A percentile compares a stretch with the other conserved stretches of the same genome.
phyloP scores from a whole-genome alignment of 2,113 vertebrate genomes.

The Ictidomys tridecemlineatus region DNA sequence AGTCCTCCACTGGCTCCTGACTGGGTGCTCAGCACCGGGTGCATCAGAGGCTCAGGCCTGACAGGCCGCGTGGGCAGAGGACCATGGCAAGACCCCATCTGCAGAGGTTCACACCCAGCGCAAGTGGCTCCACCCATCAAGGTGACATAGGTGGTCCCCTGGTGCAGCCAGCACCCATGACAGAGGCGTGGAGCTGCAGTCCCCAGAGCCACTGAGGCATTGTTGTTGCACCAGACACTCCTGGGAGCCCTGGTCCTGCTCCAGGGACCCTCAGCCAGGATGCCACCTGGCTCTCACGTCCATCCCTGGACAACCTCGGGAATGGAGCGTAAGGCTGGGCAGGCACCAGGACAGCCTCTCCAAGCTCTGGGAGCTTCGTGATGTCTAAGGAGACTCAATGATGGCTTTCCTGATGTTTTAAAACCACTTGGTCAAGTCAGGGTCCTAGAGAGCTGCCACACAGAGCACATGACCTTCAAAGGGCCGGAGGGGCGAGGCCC shows the following conservation, averaged over 20 bases:
- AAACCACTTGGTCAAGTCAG: background rate
- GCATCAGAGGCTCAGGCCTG: background rate
- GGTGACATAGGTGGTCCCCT: background rate
- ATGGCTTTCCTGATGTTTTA: background rate
- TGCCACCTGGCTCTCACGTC: background rate
- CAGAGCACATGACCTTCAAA: background rate
- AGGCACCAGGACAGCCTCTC: background rate
- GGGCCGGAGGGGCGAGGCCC: background rate
- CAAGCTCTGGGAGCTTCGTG: background rate
- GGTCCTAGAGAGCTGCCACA: background rate
- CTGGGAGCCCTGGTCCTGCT: background rate
- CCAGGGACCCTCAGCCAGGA: background rate
- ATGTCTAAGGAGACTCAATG: background rate
- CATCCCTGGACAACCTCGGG: background rate
- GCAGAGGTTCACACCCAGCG: background rate
- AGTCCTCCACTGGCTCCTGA: background rate
- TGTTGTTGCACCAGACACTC: background rate
- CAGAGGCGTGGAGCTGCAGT: background rate
- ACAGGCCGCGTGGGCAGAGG: background rate
- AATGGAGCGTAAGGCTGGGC: rapidly evolving
- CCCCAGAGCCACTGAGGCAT: background rate
- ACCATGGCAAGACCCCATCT: background rate
- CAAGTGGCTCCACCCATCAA: background rate
- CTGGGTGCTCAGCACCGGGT: background rate
- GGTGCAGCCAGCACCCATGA: rapidly evolving